Base-by-base conservation (phyloP, 2,113 vertebrate genomes). In the Okapia johnstoni region DNA sequence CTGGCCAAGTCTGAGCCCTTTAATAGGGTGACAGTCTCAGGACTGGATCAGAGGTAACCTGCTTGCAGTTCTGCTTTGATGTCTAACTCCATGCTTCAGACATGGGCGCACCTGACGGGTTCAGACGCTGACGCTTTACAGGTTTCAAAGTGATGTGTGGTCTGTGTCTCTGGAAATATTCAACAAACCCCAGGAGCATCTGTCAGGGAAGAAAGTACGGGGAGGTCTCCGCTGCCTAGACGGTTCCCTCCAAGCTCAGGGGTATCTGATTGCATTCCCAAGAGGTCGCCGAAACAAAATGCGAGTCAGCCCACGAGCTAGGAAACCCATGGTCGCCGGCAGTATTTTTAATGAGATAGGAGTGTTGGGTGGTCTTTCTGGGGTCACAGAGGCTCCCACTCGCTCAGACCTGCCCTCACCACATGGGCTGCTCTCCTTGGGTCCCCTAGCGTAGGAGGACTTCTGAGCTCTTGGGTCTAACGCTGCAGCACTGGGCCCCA, bases 341-440 rank as follows among this genome's bases (percentile, higher is more conserved):
- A 50, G 8, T 55, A 3, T 61, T 36, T 48, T 87, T 28, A 13
- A 15, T 10, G 76, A 87, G 28, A 28, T 33, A n/a, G 5, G 0
- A 25, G 17, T 1, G 3, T 6, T 48, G 48, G 10, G 2, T 25
- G 73, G 8, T 13, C 70, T 89, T 11, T 46, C 55, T 16, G 3
- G 12, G 36, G 30, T 5, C 43, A 63, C 0, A 30, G 28, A 54
- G n/a, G 33, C 17, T 50, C 83, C 84, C 2, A 16, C 46, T 89
- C 36, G 5, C 50, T 36, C 3, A 28, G 50, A 17, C 10, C 40
- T 70, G 36, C 8, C 16, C 40, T 60, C n/a, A 2, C 2, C 63
- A 10, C 4, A 11, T 2, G 25, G 19, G 13, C 26, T 3, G 8
- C 5, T 5, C 10, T 25, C 48, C 4, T 79, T 2, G 0, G 46